A percentile compares a stretch with the other conserved stretches of the same genome.
Evolutionary conservation across 37 sponge, comb jelly and placozoan species (phyloP).

Genomic region (Ephydatia muelleri): DNA sequence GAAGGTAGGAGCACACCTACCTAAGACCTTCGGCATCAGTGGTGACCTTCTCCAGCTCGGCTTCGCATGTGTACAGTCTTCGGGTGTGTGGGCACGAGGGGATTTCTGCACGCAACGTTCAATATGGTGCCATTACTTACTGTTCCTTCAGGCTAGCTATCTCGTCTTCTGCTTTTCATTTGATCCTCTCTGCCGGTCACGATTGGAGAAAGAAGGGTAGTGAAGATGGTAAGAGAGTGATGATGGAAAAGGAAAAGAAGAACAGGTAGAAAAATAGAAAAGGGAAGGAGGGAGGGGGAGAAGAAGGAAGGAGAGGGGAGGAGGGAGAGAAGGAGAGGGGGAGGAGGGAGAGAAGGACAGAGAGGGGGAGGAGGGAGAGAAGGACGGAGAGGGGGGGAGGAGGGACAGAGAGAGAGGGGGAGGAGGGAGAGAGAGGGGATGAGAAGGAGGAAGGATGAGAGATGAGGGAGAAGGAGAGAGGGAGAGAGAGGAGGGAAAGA

Average conservation of each 20-base stretch:
- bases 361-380: too few species aligned
- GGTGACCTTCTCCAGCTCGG: slow-evolving; percentile 54
- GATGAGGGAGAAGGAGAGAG: not conserved
- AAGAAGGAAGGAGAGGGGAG: too few species aligned
- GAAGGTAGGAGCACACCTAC: too few species aligned
- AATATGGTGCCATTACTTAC: slow-evolving; percentile 3
- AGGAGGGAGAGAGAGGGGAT: not conserved
- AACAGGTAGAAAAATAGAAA: too few species aligned
- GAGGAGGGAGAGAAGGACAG: too few species aligned
- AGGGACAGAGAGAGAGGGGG: not conserved
- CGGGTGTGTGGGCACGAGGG: not conserved
- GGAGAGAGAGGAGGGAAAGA: too few species aligned
- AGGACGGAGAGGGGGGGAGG: not conserved
- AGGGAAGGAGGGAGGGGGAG: too few species aligned
- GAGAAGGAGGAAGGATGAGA: not conserved
- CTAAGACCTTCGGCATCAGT: slow-evolving; percentile 27
- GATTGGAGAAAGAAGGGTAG: too few species aligned
- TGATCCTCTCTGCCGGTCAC: slow-evolving; percentile 19
- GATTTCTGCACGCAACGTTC: not conserved
- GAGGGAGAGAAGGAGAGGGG: too few species aligned
- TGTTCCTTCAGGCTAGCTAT: slow-evolving; percentile 48
- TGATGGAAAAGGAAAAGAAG: too few species aligned
- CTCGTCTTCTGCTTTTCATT: slow-evolving; percentile 29
- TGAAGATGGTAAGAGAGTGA: too few species aligned
- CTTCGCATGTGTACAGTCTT: slow-evolving; percentile 62